Conservation (phyloP, 2,888 invertebrate genomes). For the Acleris holmiana region DNA sequence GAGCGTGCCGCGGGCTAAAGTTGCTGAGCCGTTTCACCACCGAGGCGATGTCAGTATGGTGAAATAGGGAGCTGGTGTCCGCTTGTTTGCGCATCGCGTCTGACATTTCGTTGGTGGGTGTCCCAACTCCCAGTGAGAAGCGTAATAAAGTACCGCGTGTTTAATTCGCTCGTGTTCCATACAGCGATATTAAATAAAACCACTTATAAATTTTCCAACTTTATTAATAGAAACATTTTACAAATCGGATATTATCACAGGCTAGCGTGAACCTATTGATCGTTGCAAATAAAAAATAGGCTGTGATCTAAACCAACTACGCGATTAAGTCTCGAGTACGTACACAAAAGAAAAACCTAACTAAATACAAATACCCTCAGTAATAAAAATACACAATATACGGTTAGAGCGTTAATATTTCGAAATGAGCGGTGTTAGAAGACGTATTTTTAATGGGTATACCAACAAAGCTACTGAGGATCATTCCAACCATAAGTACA, state of each 20-base stretch:
- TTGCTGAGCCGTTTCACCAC: too few relatives aligned
- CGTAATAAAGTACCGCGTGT: too few relatives aligned
- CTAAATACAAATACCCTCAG: constrained; percentile 19
- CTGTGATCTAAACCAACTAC: constrained; percentile 16
- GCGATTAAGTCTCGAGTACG: constrained; percentile 29
- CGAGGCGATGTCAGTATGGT: too few relatives aligned
- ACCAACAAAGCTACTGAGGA: constrained; percentile 53
- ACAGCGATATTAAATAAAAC: constrained; percentile 15
- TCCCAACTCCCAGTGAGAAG: too few relatives aligned
- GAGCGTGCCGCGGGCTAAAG: too few relatives aligned
- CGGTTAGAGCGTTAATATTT: constrained; percentile 14
- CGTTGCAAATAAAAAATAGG: constrained; percentile 41
- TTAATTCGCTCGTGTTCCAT: too few relatives aligned
- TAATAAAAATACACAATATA: constrained; percentile 18
- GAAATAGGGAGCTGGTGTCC: too few relatives aligned
- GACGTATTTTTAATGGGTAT: constrained; percentile 10
- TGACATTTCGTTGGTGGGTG: too few relatives aligned
- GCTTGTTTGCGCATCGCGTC: too few relatives aligned
- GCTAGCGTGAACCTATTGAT: constrained; percentile 61
- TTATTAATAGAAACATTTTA: constrained; percentile 73
- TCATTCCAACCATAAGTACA: constrained; percentile 44
- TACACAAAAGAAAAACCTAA: constrained; percentile 22
- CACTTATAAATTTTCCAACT: constrained; percentile 52
- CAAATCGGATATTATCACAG: constrained; percentile 80
- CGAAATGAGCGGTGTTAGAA: constrained; percentile 4